Conservation (phyloP, 1,140 invertebrate species). For the Achroia grisella region DNA sequence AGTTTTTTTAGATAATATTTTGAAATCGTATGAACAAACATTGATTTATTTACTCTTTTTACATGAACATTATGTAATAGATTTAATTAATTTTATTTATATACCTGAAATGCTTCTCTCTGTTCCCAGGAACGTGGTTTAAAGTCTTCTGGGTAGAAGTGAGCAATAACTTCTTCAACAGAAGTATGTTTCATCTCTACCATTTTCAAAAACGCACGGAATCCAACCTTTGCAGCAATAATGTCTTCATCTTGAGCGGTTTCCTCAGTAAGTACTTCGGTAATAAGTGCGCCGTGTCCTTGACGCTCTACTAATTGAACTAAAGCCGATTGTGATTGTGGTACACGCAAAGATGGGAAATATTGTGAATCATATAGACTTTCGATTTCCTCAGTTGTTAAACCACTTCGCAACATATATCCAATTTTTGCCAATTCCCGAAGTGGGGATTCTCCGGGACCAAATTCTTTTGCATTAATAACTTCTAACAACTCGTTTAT, state of each 20-base stretch:
- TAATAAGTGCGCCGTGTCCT: conserved; percentile 85
- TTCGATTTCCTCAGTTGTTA: conserved; percentile 84
- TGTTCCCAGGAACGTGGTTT: conserved; percentile 84
- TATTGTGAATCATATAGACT: conserved; percentile 84
- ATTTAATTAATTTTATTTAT: too few species aligned
- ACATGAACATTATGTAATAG: too few species aligned
- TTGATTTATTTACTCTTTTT: too few species aligned
- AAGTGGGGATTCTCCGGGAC: conserved; percentile 83
- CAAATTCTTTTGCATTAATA: conserved; percentile 84
- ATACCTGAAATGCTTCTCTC: conserved; percentile 78
- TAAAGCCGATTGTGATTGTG: conserved; percentile 85
- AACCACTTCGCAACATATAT: conserved; percentile 82
- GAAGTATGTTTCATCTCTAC: conserved; percentile 84
- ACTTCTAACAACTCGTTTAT: conserved; percentile 83
- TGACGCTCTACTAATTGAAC: conserved; percentile 87
- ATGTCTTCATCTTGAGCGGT: conserved; percentile 81
- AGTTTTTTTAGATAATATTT: too few species aligned
- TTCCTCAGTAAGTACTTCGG: conserved; percentile 86
- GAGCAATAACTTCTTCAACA: conserved; percentile 87
- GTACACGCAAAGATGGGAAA: conserved; percentile 84
- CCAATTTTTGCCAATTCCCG: conserved; percentile 88
- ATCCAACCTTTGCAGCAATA: conserved; percentile 84
- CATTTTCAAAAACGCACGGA: conserved; percentile 89
- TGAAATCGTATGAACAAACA: too few species aligned
- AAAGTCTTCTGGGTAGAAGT: conserved; percentile 88